These are phyloP conservation scores for Linnaemya vulpina DNA, from an alignment of 2,888 invertebrate species.

Conservation along the genomic window DNA sequence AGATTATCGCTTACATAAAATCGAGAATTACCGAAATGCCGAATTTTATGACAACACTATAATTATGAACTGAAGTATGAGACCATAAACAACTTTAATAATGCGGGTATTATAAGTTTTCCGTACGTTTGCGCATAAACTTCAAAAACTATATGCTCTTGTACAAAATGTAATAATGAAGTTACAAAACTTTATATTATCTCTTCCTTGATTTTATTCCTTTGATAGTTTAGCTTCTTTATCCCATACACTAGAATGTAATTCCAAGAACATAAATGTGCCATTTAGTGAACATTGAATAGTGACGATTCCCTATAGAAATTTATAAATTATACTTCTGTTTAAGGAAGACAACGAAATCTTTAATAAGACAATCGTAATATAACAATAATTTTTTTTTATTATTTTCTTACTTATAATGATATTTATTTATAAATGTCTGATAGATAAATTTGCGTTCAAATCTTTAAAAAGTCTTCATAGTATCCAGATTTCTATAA, in stretches of 20 bases:
- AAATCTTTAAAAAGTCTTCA: too few relatives aligned
- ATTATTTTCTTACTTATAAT: too few relatives aligned
- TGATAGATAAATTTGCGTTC: too few relatives aligned
- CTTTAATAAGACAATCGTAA: too few relatives aligned
- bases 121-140: not conserved
- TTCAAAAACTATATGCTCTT: not conserved
- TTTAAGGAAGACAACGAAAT: not conserved
- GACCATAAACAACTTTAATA: not conserved
- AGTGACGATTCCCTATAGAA: not conserved
- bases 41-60: not conserved
- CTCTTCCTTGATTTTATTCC: not conserved
- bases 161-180: not conserved
- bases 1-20: too few relatives aligned
- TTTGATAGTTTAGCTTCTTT: not conserved
- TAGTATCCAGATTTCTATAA: too few relatives aligned
- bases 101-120: constrained; percentile 8
- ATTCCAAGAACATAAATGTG: not conserved
- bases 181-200: not conserved
- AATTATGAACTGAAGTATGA: not conserved
- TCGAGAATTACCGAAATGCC: too few relatives aligned
- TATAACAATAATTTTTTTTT: too few relatives aligned
- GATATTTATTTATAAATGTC: too few relatives aligned
- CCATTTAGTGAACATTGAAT: constrained; percentile 6
- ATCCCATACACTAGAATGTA: constrained; percentile 9
- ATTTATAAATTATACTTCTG: not conserved